Conservation (phyloP, 2,797 vertebrate genomes). For the Mus minutoides region DNA sequence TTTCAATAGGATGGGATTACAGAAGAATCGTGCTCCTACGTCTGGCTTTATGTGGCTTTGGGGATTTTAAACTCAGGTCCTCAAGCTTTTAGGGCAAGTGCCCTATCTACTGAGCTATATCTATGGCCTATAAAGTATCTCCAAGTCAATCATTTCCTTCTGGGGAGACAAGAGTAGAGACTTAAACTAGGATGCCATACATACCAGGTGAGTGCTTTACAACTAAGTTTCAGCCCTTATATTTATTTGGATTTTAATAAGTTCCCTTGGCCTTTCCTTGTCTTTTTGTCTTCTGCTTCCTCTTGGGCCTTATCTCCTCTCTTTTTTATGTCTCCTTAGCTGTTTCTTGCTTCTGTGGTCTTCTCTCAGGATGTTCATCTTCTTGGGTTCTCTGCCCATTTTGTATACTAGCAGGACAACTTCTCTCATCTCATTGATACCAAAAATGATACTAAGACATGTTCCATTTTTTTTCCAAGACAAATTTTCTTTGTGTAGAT, state of each 20-base stretch:
- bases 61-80: neutral
- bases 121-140: neutral
- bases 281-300: neutral
- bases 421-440: neutral
- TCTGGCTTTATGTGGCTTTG: neutral
- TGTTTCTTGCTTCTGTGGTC: neutral
- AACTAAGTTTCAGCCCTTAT: neutral
- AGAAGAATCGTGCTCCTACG: neutral
- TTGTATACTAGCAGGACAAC: neutral
- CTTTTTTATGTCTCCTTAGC: neutral
- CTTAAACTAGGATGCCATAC: neutral
- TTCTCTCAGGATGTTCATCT: neutral
- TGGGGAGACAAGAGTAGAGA: neutral
- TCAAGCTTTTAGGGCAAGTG: neutral
- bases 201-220: neutral
- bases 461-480: neutral
- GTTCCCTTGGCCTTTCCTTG: neutral
- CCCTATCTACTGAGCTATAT: neutral
- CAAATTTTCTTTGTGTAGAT: neutral
- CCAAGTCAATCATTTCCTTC: neutral
- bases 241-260: slow-evolving; percentile 16
- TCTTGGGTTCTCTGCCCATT: neutral
- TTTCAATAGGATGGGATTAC: neutral
- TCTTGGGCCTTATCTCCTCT: neutral
- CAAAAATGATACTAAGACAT: neutral